Conservation (phyloP, 2,797 vertebrate species). For the Spondyliosoma cantharus region DNA sequence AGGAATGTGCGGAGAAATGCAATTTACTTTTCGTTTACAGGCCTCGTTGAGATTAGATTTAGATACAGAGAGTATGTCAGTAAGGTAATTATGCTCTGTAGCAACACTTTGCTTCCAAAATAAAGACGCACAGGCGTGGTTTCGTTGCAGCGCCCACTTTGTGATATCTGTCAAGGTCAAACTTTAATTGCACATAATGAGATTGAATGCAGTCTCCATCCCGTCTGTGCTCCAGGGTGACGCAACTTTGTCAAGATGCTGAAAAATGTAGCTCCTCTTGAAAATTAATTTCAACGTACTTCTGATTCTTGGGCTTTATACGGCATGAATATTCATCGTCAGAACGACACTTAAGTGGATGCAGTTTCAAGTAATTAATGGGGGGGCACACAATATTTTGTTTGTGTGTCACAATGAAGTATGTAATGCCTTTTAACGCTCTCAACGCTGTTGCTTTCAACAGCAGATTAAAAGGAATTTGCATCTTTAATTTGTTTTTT, state of each 20-base stretch:
- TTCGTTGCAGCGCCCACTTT: constrained; percentile 26
- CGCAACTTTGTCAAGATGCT: constrained; percentile 48
- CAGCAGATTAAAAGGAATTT: constrained; percentile 64
- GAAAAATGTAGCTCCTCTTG: constrained; percentile 44
- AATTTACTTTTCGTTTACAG: constrained; percentile 39
- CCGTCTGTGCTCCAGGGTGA: constrained; percentile 10
- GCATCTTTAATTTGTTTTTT: constrained; percentile 72
- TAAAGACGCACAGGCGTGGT: constrained; percentile 8
- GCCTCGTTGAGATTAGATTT: constrained; percentile 56
- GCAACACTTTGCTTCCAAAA: constrained; percentile 29
- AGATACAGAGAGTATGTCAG: constrained; percentile 59
- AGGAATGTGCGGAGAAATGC: constrained; percentile 18
- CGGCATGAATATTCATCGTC: constrained; percentile 58
- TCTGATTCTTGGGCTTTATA: constrained; percentile 9
- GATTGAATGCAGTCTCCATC: constrained; percentile 34
- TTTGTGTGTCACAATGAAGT: constrained; percentile 51
- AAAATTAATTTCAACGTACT: constrained; percentile 2
- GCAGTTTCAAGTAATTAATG: constrained; percentile 55
- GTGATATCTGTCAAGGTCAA: constrained; percentile 68
- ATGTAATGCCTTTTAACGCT: constrained; percentile 32
- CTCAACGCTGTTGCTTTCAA: constrained; percentile 3
- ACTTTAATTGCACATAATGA: constrained; percentile 62
- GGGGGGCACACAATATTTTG: constrained; percentile 28
- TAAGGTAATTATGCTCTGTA: constrained; percentile 63
- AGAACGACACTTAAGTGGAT: constrained; percentile 19